Evolutionary conservation across 2,797 vertebrate species (phyloP).

Genomic region (Erithacus rubecula): DNA sequence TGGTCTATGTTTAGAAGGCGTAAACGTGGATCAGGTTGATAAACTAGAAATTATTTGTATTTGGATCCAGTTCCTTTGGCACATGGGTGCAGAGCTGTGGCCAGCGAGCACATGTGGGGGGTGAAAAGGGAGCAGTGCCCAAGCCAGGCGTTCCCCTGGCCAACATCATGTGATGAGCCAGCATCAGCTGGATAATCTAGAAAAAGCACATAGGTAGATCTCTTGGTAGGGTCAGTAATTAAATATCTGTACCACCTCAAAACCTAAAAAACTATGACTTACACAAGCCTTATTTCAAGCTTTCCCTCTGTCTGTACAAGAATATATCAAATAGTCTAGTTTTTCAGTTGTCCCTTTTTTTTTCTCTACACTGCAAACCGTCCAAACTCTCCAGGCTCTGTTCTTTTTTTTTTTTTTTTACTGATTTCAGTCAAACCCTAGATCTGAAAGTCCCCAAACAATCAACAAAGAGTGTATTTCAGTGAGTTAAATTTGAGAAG

Average conservation of each 20-base stretch:
- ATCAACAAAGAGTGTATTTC: constrained; percentile 23
- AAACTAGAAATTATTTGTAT: neutral
- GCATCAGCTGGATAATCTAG: neutral
- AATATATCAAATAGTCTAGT: neutral
- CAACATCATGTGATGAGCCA: neutral
- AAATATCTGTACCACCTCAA: neutral
- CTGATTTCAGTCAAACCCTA: neutral
- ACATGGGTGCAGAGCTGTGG: neutral
- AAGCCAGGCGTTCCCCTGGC: no score
- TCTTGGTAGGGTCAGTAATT: neutral
- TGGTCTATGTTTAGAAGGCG: neutral
- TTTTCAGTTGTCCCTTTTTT: neutral
- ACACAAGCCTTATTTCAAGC: neutral
- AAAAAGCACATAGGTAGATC: fast-evolving
- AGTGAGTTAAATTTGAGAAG: constrained; percentile 25
- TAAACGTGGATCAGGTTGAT: neutral
- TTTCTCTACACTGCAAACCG: neutral
- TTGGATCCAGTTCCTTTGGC: neutral
- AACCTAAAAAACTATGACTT: neutral
- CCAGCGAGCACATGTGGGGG: neutral
- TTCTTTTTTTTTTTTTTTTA: neutral
- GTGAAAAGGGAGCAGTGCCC: neutral
- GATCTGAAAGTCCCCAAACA: constrained; percentile 14
- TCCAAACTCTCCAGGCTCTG: neutral
- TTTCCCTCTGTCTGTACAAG: neutral